These are phyloP conservation scores for Erpornis zantholeuca DNA, from an alignment of 2,113 vertebrate genomes.

Conservation along the genomic window DNA sequence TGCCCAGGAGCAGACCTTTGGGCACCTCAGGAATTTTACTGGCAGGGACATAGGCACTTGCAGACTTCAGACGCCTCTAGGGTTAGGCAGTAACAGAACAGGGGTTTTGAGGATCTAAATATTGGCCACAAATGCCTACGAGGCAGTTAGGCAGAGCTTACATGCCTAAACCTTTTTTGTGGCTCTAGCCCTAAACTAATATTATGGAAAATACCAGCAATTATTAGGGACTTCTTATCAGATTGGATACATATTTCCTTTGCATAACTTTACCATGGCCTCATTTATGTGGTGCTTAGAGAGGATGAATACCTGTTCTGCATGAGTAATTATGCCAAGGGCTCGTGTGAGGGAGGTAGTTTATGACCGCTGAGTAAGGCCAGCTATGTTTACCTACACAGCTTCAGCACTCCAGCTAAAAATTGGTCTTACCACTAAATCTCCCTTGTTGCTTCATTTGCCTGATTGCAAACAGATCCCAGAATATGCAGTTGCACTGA, in stretches of 20 bases:
- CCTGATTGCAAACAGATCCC: conserved; percentile 38
- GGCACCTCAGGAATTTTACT: conserved; percentile 58
- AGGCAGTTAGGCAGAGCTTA: conserved; percentile 60
- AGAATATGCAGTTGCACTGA: not conserved
- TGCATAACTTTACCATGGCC: conserved; percentile 35
- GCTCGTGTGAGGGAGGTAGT: conserved; percentile 31
- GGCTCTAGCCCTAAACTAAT: conserved; percentile 64
- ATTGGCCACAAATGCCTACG: conserved; percentile 27
- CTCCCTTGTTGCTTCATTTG: not conserved
- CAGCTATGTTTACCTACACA: conserved; percentile 4
- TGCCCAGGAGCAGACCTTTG: conserved; percentile 56
- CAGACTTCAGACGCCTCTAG: conserved; percentile 65
- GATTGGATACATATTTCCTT: conserved; percentile 42
- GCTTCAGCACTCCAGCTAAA: not conserved
- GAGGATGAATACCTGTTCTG: conserved; percentile 60
- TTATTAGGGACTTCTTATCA: conserved; percentile 64
- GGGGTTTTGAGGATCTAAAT: conserved; percentile 59
- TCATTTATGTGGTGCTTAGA: conserved; percentile 50
- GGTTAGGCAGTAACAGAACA: conserved; percentile 61
- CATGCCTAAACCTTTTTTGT: conserved; percentile 62
- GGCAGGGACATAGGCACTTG: conserved; percentile 23
- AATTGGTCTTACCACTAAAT: not conserved
- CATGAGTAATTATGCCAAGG: conserved; percentile 48
- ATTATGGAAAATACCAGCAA: conserved; percentile 69
- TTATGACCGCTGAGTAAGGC: not conserved